Evolutionary conservation across 2,797 vertebrate species (phyloP).

Genomic region (Phrynocephalus guinanensis): DNA sequence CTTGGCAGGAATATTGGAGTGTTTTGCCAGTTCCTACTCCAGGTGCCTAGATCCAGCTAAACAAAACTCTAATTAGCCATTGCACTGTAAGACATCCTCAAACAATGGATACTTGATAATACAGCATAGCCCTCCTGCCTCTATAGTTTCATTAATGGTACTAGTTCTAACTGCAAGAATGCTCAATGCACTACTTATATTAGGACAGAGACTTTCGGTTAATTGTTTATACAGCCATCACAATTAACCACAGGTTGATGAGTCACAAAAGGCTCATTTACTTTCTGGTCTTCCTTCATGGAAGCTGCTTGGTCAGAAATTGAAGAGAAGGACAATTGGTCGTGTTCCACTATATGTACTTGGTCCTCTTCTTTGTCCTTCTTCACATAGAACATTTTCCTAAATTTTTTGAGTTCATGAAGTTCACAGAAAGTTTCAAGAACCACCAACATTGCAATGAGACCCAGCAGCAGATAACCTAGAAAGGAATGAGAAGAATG

Average conservation of each 20-base stretch:
- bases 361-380: slow-evolving; percentile 92
- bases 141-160: slow-evolving; percentile 51
- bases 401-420: slow-evolving; percentile 93
- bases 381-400: slow-evolving; percentile 96
- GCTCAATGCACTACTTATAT: slow-evolving; percentile 52
- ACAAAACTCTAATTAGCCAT: slow-evolving; percentile 30
- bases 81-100: slow-evolving; percentile 51
- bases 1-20: no score
- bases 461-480: slow-evolving; percentile 94
- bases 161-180: slow-evolving; percentile 60
- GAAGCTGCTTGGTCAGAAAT: slow-evolving; percentile 81
- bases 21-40: no score
- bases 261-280: slow-evolving; percentile 81
- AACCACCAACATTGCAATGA: slow-evolving; percentile 94
- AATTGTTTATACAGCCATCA: slow-evolving; percentile 73
- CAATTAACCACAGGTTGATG: slow-evolving; percentile 62
- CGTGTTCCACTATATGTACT: slow-evolving; percentile 90
- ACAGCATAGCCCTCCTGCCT: slow-evolving; percentile 65
- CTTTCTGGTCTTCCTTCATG: slow-evolving; percentile 84
- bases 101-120: slow-evolving; percentile 59
- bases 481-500: neutral
- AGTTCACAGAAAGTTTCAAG: slow-evolving; percentile 98
- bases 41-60: slow-evolving; percentile 39
- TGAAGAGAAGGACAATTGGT: slow-evolving; percentile 92
- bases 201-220: slow-evolving; percentile 29